These are phyloP conservation scores for Eupeodes corollae DNA, from an alignment of 1,140 invertebrate genomes.

Conservation along the genomic window DNA sequence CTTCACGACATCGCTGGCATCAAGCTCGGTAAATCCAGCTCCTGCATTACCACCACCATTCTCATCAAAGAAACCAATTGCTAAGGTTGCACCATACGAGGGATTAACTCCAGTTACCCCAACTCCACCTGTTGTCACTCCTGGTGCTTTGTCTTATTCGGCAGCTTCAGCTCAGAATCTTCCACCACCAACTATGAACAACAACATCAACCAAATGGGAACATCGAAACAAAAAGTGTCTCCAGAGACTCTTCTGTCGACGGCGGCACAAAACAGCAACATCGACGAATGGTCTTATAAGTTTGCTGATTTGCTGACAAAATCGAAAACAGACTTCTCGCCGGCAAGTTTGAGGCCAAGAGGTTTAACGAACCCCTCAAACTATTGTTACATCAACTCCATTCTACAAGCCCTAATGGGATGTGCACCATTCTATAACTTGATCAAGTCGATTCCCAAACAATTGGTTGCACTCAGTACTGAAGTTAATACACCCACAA, in stretches of 20 bases:
- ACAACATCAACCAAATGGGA: not conserved
- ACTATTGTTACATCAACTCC: conserved; percentile 94
- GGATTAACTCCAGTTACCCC: conserved; percentile 28
- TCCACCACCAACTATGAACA: conserved; percentile 1
- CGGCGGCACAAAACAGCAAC: conserved; percentile 9
- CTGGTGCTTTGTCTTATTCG: conserved; percentile 33
- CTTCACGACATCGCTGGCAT: not conserved
- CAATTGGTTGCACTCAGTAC: conserved; percentile 43
- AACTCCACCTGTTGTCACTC: conserved; percentile 22
- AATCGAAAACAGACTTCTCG: conserved; percentile 61
- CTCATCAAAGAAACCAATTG: conserved; percentile 41
- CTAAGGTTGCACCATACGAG: conserved; percentile 46
- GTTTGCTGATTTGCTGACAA: conserved; percentile 56
- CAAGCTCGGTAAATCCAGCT: too few species aligned
- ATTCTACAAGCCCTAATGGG: conserved; percentile 80
- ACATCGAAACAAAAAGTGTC: not conserved
- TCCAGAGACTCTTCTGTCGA: not conserved
- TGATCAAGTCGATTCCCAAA: conserved; percentile 60
- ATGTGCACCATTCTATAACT: conserved; percentile 87
- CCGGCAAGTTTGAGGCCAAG: conserved; percentile 66
- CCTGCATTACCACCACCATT: conserved; percentile 7
- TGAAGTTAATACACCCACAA: conserved; percentile 70
- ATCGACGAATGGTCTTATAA: conserved; percentile 31
- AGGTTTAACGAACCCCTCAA: conserved; percentile 80
- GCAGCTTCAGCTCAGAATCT: conserved; percentile 32